Conservation (phyloP, 1,140 invertebrate genomes). For the Eubasilissa regina region DNA sequence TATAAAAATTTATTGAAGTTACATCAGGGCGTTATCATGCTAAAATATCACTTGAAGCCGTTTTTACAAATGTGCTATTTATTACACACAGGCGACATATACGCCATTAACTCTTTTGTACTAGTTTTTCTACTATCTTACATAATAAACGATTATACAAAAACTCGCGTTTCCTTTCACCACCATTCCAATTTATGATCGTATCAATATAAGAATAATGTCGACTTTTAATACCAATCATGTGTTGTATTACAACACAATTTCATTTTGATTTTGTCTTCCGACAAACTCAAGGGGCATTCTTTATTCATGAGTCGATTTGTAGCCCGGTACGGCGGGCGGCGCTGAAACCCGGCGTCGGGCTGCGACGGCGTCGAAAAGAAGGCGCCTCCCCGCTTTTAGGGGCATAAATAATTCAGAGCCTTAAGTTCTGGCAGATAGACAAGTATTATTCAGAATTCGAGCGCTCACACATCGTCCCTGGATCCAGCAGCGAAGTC, state of each 20-base stretch:
- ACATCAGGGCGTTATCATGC: no score
- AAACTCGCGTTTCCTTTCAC: no score
- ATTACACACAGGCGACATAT: no score
- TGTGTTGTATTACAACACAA: neutral
- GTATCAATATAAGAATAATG: neutral
- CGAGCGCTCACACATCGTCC: conserved; percentile 6
- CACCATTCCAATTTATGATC: no score
- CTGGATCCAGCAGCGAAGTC: neutral
- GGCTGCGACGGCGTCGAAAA: conserved; percentile 19
- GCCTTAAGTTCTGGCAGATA: conserved; percentile 43
- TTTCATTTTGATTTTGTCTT: conserved; percentile 18
- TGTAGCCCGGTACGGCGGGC: conserved; percentile 7
- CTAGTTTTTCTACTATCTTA: no score
- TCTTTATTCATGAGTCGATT: conserved; percentile 37
- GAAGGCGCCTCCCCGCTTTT: conserved; percentile 49
- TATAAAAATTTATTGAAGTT: no score
- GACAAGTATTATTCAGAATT: conserved; percentile 28
- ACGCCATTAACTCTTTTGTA: no score
- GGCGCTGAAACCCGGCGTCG: neutral
- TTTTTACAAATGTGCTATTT: no score
- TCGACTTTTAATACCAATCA: neutral
- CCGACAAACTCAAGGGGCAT: conserved; percentile 1
- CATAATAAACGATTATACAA: no score
- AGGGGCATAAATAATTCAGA: conserved; percentile 55
- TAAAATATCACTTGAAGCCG: no score